Base-by-base conservation (phyloP, 2,888 invertebrate genomes). In the Drosophila gaucha region DNA sequence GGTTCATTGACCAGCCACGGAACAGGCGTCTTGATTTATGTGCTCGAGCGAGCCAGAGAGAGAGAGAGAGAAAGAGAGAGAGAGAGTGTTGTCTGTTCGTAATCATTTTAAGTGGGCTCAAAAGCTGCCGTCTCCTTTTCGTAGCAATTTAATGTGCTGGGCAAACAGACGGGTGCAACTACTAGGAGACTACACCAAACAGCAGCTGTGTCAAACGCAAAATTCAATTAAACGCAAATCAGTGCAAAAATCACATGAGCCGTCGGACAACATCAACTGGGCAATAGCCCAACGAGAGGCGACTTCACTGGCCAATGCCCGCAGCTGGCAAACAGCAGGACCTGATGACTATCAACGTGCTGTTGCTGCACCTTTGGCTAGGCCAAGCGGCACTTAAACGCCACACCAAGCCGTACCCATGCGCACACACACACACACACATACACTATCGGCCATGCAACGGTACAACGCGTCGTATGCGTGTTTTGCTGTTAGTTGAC, bases 141-240 rank as follows among this genome's bases (percentile, higher is more conserved):
- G 65, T 50, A 71, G 52, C 76, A 65, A 80, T 83, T 80, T 82
- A 80, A 67, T 66, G 67, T 54, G 62, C 67, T 66, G 51, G 36
- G 57, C 66, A 51, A 49, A 56, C 69, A 65, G 65, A 38, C n/a
- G n/a, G n/a, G n/a, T n/a, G 59, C 57, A n/a, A n/a, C n/a, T n/a
- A n/a, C n/a, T n/a, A 43, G 16, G 41, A 33, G 44, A 38, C 54
- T 16, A 35, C 36, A 41, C 39, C 63, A 24, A 55, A 47, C 44
- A 33, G 65, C 56, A 46, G 58, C 65, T 59, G 78, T 75, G 80
- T 82, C 78, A 75, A 68, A 75, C 71, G 55, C 73, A 60, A 78
- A 86, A 82, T 84, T 86, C 85, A 84, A 84, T 84, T 84, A 84
- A 86, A 78, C 77, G 67, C 87, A 84, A 86, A 84, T 82, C 85